phyloP scores from a whole-genome alignment of 2,113 vertebrate species.

The Ophiodon elongatus region DNA sequence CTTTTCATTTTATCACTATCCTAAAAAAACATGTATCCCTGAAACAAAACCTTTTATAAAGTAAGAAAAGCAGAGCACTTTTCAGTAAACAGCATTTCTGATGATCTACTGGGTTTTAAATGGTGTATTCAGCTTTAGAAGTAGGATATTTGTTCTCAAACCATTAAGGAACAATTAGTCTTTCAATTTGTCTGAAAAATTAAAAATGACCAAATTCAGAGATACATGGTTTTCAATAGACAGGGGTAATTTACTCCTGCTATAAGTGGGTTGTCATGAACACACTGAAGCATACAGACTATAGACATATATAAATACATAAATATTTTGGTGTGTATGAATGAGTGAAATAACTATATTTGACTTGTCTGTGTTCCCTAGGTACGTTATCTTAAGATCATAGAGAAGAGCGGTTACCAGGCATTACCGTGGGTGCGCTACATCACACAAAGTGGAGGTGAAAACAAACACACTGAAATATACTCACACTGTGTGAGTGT shows the following conservation, averaged over 20 bases:
- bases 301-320: not conserved
- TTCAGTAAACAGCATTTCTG: not conserved
- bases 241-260: not conserved
- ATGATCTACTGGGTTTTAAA: not conserved
- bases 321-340: not conserved
- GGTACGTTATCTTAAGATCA: constrained; percentile 90
- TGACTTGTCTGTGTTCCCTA: constrained; percentile 52
- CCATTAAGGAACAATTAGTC: not conserved
- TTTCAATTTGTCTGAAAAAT: not conserved
- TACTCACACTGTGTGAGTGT: not conserved
- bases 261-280: not conserved
- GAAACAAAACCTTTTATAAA: not conserved
- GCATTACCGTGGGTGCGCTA: constrained; percentile 89
- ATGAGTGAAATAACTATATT: constrained; percentile 19
- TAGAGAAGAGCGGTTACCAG: constrained; percentile 89
- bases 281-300: not conserved
- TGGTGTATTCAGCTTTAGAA: not conserved
- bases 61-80: not conserved
- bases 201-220: not conserved
- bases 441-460: constrained; percentile 89
- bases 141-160: not conserved
- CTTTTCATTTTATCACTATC: not conserved
- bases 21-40: not conserved
- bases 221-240: not conserved
- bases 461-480: constrained; percentile 47